A percentile compares a stretch with the other conserved stretches of the same genome.
phyloP scores from a whole-genome alignment of 2,797 vertebrate genomes.

The Parotocinclus haroldoi region DNA sequence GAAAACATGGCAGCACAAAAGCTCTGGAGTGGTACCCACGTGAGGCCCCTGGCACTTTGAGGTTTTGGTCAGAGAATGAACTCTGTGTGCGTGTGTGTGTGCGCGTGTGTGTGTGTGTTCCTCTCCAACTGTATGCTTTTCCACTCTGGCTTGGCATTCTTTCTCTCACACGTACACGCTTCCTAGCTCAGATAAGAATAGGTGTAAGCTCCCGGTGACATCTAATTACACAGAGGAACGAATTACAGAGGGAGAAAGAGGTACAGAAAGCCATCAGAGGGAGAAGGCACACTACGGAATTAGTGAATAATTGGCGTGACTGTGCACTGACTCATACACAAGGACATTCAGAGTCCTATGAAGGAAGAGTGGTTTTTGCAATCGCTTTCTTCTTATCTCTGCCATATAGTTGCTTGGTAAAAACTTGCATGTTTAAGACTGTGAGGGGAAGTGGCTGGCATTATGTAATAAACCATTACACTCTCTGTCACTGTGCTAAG shows the following conservation, averaged over 20 bases:
- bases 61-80: slow-evolving; percentile 15
- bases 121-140: slow-evolving; percentile 11
- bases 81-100: slow-evolving; percentile 29
- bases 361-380: slow-evolving; percentile 17
- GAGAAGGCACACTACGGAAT: slow-evolving; percentile 27
- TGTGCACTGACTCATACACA: slow-evolving; percentile 25
- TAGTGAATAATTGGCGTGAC: slow-evolving; percentile 22
- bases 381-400: not conserved
- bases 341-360: slow-evolving; percentile 12
- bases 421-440: slow-evolving; percentile 34
- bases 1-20: slow-evolving; percentile 35
- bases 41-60: slow-evolving; percentile 23
- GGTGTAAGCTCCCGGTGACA: slow-evolving; percentile 34
- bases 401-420: slow-evolving; percentile 3
- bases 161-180: slow-evolving; percentile 5
- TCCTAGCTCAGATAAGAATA: slow-evolving; percentile 28
- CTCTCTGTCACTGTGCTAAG: slow-evolving; percentile 6
- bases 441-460: slow-evolving; percentile 12
- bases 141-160: not conserved
- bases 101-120: slow-evolving; percentile 25
- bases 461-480: slow-evolving; percentile 33
- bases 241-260: slow-evolving; percentile 42
- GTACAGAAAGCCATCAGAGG: slow-evolving; percentile 26
- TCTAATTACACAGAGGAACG: slow-evolving; percentile 41
- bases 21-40: slow-evolving; percentile 28